Percentiles rank a stretch among this genome's conserved stretches.
Conservation (phyloP, 2,797 vertebrate species). For the Pteronotus mesoamericanus region DNA sequence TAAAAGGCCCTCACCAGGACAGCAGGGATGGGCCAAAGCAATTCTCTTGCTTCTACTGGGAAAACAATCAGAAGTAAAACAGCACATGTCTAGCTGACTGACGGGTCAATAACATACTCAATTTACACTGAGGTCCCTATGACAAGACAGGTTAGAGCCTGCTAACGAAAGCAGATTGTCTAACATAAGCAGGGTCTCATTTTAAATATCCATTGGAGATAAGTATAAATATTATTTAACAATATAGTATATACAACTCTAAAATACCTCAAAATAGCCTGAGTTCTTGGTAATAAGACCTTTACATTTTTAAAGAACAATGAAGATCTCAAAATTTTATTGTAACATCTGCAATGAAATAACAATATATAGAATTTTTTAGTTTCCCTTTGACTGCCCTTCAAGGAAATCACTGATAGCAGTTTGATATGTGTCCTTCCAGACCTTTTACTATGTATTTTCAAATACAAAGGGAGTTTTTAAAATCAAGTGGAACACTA, state of each 20-base stretch:
- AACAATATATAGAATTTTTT: not conserved
- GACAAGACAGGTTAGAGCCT: not conserved
- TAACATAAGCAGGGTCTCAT: not conserved
- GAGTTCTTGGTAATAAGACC: not conserved
- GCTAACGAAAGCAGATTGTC: not conserved
- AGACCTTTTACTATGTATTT: not conserved
- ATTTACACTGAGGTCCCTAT: not conserved
- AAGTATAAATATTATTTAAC: not conserved
- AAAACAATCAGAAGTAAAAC: not conserved
- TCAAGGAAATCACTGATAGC: not conserved
- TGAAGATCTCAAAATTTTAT: conserved; percentile 6
- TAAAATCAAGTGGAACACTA: not conserved
- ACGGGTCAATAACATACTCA: not conserved
- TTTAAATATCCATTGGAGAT: not conserved
- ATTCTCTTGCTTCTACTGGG: not conserved
- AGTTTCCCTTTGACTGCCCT: not conserved
- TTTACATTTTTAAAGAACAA: conserved; percentile 6
- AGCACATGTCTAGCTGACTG: not conserved
- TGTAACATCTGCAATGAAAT: conserved; percentile 14
- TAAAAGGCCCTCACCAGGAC: not conserved
- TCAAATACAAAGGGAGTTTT: not conserved
- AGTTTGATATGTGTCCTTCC: not conserved
- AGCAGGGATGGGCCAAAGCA: not conserved
- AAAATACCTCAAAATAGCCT: conserved; percentile 1
- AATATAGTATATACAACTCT: not conserved